Base-by-base conservation (phyloP, 2,888 invertebrate genomes). In the Parasteatoda lunata region DNA sequence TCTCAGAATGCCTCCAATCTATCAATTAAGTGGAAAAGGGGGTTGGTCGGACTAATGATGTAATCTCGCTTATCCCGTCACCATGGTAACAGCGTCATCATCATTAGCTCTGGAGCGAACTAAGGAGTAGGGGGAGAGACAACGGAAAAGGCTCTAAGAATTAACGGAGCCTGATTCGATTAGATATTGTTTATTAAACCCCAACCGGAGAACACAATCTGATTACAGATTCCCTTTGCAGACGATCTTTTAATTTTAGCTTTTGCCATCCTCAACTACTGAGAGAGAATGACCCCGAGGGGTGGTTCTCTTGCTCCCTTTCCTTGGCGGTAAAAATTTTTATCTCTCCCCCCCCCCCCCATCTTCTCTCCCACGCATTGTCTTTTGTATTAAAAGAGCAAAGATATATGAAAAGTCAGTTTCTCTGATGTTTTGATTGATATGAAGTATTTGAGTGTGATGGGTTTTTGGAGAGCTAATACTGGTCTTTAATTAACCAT, bases 171-270 rank as follows among this genome's bases (percentile, higher is more conserved):
- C 73, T 87, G 72, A 87, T 87, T 87, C 81, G 81, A 87, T 87
- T 87, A 87, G 86, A 81, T 87, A 87, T 87, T 86, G 86, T 86
- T 86, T 87, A 87, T 87, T 87, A 87, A 87, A 87, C 81, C 77
- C 81, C 30, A 30, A 30, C 30, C 30, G 30, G 30, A 30, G 30
- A 30, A 30, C 30, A 73, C 86, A 87, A 87, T 87, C 82, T 68
- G 77, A 87, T 87, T 87, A 87, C 81, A 73, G 68, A 77, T 75
- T 73, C 68, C 77, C 68, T 77, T 66, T 59, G 65, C 77, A 87
- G 86, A 87, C 86, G 86, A 87, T 87, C 86, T 87, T 87, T 87
- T 87, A 87, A 87, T 87, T 87, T 77, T 80, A 75, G 85, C 86
- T 87, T 87, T 87, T 87, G 85, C 80, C 69, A 75, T 45, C 64